Percentiles rank a stretch among this genome's conserved stretches.
Conservation (phyloP, 2,797 vertebrate species). For the Amniataba percoides region DNA sequence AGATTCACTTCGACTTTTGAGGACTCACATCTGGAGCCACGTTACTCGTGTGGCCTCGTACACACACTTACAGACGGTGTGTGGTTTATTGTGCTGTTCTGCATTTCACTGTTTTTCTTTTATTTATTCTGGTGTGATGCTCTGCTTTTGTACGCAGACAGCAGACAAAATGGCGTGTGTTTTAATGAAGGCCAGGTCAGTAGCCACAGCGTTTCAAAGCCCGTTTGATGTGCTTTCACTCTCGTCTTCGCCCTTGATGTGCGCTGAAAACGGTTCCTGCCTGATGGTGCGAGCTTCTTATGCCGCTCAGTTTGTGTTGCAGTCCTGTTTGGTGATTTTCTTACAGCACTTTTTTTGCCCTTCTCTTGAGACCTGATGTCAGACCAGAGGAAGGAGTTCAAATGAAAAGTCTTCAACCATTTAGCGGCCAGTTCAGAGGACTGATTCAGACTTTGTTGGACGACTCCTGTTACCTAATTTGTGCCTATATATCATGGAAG, state of each 20-base stretch:
- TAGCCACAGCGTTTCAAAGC: constrained; percentile 31
- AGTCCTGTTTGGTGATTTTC: not conserved
- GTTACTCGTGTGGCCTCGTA: not conserved
- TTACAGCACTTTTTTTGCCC: not conserved
- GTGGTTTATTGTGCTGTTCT: not conserved
- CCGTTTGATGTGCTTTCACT: constrained; percentile 39
- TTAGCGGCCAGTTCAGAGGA: not conserved
- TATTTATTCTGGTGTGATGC: not conserved
- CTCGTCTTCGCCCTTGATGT: constrained; percentile 14
- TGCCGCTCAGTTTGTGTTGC: not conserved
- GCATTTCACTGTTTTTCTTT: not conserved
- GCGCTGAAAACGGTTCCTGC: not conserved
- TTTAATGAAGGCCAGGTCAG: constrained; percentile 26
- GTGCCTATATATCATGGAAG: constrained; percentile 17
- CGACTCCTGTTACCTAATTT: constrained; percentile 14
- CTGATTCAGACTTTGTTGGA: constrained; percentile 29
- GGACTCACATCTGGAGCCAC: no score
- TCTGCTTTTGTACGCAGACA: not conserved
- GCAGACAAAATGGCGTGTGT: not conserved
- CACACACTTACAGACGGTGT: not conserved
- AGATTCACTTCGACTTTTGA: no score
- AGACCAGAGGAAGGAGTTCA: not conserved
- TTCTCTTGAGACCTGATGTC: not conserved
- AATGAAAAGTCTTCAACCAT: constrained; percentile 9
- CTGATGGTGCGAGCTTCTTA: not conserved